Percentiles rank a stretch among this genome's conserved stretches.
Conservation (phyloP, 2,888 invertebrate species). For the Elysia crispata region DNA sequence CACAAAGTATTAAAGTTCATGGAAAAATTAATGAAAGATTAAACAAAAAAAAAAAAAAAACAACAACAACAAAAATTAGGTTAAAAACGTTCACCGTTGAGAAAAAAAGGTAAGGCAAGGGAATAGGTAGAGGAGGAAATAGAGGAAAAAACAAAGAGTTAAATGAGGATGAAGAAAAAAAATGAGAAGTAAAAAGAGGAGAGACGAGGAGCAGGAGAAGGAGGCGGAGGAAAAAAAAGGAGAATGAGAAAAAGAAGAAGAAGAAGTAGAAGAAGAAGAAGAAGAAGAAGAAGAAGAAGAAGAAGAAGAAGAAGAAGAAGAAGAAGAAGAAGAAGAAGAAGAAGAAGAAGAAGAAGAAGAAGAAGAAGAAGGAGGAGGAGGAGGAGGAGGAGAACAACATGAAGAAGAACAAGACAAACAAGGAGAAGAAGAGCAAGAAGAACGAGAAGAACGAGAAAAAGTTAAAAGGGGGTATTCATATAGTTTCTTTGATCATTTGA, state of each 20-base stretch:
- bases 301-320: neutral
- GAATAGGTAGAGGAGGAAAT: too few species aligned
- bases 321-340: slow-evolving; percentile 1
- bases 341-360: neutral
- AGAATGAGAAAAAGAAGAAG: neutral
- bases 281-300: neutral
- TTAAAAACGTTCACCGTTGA: too few species aligned
- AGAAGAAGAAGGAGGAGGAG: slow-evolving; percentile 10
- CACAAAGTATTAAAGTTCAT: too few species aligned
- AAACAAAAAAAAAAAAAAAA: too few species aligned
- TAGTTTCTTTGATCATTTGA: too few species aligned
- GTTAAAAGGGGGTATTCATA: neutral
- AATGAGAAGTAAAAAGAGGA: slow-evolving; percentile 23
- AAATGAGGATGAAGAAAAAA: neutral
- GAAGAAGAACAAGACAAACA: neutral
- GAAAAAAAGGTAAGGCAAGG: too few species aligned
- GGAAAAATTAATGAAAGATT: too few species aligned
- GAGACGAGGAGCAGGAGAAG: slow-evolving; percentile 1
- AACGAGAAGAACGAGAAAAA: neutral
- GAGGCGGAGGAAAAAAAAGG: too few species aligned
- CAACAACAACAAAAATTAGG: too few species aligned
- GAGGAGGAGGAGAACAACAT: slow-evolving; percentile 15
- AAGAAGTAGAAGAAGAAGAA: neutral
- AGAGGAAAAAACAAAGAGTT: too few species aligned
- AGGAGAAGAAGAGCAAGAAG: neutral